These are phyloP conservation scores for Laupala kohalensis DNA, from an alignment of 1,140 invertebrate genomes.

Conservation along the genomic window DNA sequence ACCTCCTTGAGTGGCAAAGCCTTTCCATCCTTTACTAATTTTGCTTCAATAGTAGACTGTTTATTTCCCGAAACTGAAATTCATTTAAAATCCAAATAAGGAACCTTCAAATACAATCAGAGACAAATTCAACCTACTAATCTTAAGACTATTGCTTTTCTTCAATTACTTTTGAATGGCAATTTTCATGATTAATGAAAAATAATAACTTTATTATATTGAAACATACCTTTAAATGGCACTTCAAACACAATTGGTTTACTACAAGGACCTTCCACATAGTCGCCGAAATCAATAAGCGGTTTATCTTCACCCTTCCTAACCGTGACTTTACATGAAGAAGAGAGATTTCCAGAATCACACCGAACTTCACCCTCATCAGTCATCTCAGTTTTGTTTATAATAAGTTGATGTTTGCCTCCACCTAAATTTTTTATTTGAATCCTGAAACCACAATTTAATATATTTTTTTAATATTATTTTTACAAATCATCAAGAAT, in stretches of 20 bases:
- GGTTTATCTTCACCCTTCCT: slow-evolving; percentile 75
- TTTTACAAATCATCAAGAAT: neutral
- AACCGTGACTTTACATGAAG: slow-evolving; percentile 66
- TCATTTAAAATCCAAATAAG: no score
- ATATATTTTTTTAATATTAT: no score
- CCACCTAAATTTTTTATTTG: slow-evolving; percentile 83
- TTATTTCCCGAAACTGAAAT: slow-evolving; percentile 66
- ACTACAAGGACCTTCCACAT: slow-evolving; percentile 65
- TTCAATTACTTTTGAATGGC: no score
- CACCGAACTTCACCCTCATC: slow-evolving; percentile 78
- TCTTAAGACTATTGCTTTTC: neutral
- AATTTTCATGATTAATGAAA: no score
- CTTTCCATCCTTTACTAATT: slow-evolving; percentile 80
- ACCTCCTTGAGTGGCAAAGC: slow-evolving; percentile 72
- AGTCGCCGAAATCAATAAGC: slow-evolving; percentile 63
- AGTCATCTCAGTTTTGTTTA: slow-evolving; percentile 64
- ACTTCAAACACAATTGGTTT: slow-evolving; percentile 72
- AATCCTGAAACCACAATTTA: slow-evolving; percentile 44
- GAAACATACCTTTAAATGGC: slow-evolving; percentile 82
- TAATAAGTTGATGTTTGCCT: slow-evolving; percentile 80
- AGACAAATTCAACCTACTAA: neutral
- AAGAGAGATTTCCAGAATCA: slow-evolving; percentile 65
- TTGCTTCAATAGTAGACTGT: slow-evolving; percentile 74
- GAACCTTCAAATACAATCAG: no score
- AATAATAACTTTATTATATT: no score